phyloP scores from a whole-genome alignment of 1,140 invertebrate genomes.

The Drosophila parvula region DNA sequence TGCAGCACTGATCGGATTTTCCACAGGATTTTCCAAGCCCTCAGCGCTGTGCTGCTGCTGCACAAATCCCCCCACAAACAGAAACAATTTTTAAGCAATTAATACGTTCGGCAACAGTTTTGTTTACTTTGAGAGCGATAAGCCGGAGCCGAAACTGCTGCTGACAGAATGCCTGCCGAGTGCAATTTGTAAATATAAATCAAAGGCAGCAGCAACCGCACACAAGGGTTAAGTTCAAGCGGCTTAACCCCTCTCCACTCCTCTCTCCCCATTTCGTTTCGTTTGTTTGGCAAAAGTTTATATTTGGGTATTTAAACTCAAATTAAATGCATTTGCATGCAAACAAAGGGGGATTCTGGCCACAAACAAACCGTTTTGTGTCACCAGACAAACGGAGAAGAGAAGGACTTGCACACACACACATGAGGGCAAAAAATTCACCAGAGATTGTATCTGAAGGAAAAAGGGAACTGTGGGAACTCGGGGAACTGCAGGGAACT shows the following conservation, averaged over 20 bases:
- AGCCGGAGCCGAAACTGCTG: slow-evolving; percentile 31
- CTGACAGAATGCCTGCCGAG: slow-evolving; percentile 52
- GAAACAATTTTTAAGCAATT: slow-evolving; percentile 77
- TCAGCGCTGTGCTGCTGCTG: not conserved
- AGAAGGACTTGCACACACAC: slow-evolving; percentile 27
- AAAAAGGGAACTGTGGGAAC: not conserved
- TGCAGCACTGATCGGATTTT: slow-evolving; percentile 68
- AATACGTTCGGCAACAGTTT: slow-evolving; percentile 68
- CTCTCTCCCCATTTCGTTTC: slow-evolving; percentile 46
- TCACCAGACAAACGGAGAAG: slow-evolving; percentile 55
- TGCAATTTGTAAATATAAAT: slow-evolving; percentile 74
- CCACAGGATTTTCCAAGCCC: slow-evolving; percentile 11
- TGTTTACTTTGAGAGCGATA: slow-evolving; percentile 72
- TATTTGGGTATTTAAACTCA: slow-evolving; percentile 82
- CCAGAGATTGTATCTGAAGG: slow-evolving; percentile 25
- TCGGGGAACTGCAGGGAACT: no score
- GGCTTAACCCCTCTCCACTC: slow-evolving; percentile 41
- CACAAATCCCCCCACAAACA: slow-evolving; percentile 24
- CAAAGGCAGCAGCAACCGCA: slow-evolving; percentile 46
- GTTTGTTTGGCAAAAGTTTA: slow-evolving; percentile 79
- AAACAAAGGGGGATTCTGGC: slow-evolving; percentile 65
- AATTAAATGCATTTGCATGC: slow-evolving; percentile 82
- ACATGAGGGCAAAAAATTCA: slow-evolving; percentile 45
- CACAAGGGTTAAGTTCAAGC: slow-evolving; percentile 49
- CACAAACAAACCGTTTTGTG: slow-evolving; percentile 75